phyloP scores from a whole-genome alignment of 2,888 invertebrate species.

The Mythimna vitellina region DNA sequence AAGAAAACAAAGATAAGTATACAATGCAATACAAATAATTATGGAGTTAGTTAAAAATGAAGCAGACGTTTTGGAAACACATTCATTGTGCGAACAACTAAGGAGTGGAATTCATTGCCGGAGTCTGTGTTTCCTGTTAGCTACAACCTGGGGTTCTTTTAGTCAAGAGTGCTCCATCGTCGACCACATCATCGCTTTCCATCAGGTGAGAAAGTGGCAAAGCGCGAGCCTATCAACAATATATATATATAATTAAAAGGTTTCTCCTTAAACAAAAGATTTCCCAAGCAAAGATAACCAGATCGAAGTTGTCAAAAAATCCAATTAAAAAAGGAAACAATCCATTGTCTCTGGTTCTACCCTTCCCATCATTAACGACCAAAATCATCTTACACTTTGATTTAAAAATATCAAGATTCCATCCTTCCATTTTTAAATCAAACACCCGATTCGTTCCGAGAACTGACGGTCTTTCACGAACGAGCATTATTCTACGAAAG shows the following conservation, averaged over 20 bases:
- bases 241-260: no score
- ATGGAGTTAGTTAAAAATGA: background rate
- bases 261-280: background rate
- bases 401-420: constrained; percentile 62
- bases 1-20: constrained; percentile 35
- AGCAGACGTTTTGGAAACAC: no score
- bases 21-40: background rate
- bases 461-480: constrained; percentile 59
- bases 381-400: constrained; percentile 65
- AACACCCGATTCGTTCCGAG: constrained; percentile 64
- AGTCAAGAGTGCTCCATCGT: no score
- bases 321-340: constrained; percentile 44
- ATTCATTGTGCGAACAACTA: no score
- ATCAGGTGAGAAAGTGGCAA: no score
- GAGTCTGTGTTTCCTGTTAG: no score
- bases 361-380: constrained; percentile 60
- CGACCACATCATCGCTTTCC: no score
- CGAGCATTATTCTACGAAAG: constrained; percentile 56
- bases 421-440: constrained; percentile 66
- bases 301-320: constrained; percentile 10
- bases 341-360: constrained; percentile 55
- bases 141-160: no score
- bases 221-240: no score
- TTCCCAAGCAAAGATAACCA: constrained; percentile 23
- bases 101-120: no score